Evolutionary conservation across 2,888 invertebrate genomes (phyloP).

Genomic region (Ormia ochracea): DNA sequence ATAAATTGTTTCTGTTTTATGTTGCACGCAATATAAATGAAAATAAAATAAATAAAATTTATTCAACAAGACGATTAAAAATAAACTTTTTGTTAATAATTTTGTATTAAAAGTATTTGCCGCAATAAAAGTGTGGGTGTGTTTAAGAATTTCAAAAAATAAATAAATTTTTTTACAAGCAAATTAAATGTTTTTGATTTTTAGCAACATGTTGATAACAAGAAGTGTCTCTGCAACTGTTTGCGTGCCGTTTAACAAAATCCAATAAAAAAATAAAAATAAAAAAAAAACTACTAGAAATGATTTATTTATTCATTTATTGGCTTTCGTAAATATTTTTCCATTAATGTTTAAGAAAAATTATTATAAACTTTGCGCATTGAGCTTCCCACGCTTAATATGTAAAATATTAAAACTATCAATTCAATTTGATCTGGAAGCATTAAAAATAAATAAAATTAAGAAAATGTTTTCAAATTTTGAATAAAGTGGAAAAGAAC

Average conservation of each 20-base stretch:
- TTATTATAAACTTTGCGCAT: neutral
- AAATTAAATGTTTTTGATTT: constrained; percentile 27
- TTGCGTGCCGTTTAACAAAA: constrained; percentile 38
- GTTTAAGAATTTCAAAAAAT: constrained; percentile 1
- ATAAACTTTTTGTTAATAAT: constrained; percentile 6
- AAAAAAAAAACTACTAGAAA: neutral
- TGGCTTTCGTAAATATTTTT: neutral
- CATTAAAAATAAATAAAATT: neutral
- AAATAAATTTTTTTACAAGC: neutral
- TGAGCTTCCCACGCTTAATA: constrained; percentile 44
- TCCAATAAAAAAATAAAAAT: neutral
- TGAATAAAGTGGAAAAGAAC: neutral
- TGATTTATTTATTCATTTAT: constrained; percentile 29
- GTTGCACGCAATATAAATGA: constrained; percentile 55
- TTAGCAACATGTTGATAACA: constrained; percentile 48
- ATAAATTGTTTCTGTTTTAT: constrained; percentile 40
- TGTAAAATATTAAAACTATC: constrained; percentile 27
- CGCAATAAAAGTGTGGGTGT: constrained; percentile 32
- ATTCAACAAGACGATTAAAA: constrained; percentile 8
- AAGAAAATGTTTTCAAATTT: neutral
- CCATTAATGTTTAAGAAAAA: neutral
- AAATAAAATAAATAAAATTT: constrained; percentile 35
- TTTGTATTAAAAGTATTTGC: constrained; percentile 36
- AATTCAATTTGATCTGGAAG: constrained; percentile 20
- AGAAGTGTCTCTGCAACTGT: constrained; percentile 44